Evolutionary conservation across 2,888 invertebrate genomes (phyloP), one percentile per base, ranked within the genome.

Genomic region (Euplexia lucipara): DNA sequence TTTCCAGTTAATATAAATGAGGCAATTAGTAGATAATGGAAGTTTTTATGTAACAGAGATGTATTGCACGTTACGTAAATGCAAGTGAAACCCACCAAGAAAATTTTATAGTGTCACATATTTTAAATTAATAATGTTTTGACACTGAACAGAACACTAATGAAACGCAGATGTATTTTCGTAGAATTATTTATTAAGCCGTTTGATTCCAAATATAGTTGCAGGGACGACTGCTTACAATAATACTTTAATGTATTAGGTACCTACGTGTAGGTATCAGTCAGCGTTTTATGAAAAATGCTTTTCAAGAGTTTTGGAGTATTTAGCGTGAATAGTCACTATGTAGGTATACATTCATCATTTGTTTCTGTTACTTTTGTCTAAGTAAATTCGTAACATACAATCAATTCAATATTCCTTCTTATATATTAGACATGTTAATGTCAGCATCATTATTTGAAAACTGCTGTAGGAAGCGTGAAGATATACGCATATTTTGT

Each of bases 1-100:
- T 70, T 72, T 69, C 67, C 73, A 78, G 74, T 82, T 77, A 83
- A 85, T 83, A 85, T 79, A 83, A 82, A 86, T 85, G 86, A 79
- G 74, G 76, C 82, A 84, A 86, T 86, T 85, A 86, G 79, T 67
- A 65, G 63, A 70, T 81, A 83, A 83, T 80, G 79, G 70, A 78
- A 80, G 78, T 79, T 86, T 86, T 83, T 81, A 52, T 68, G 66
- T 69, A 62, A 70, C 63, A 35, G 35, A 70, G 60, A 70, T 54
- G 51, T 57, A 67, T 51, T 42, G 48, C 47, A 48, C 37, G 63
- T 68, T 65, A 69, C 49, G 39, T 64, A 62, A 74, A 30, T 41
- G 53, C 26, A 26, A 26, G 26, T 5, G 3, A n/a, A 26, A 67
- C 22, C 39, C n/a, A 48, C 56, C 32, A 22, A 49, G 34, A 52